These are phyloP conservation scores for Forficula auricularia DNA, from an alignment of 1,140 invertebrate species.

Conservation along the genomic window DNA sequence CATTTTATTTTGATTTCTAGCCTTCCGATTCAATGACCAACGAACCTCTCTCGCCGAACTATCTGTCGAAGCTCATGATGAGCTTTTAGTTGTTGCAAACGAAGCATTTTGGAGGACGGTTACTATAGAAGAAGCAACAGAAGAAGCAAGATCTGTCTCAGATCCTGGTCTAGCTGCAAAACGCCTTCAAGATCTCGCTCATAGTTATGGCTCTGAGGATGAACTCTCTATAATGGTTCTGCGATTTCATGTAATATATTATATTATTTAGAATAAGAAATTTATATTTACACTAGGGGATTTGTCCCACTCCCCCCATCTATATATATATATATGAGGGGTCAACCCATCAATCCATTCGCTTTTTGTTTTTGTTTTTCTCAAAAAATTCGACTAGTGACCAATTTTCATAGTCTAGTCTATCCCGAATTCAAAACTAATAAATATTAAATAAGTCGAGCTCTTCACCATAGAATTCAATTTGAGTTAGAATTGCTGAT, in stretches of 20 bases:
- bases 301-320: not conserved
- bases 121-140: slow-evolving; percentile 49
- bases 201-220: slow-evolving; percentile 62
- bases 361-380: no score
- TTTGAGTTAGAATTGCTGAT: no score
- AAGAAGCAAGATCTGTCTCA: slow-evolving; percentile 52
- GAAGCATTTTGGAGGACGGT: slow-evolving; percentile 58
- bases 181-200: slow-evolving; percentile 58
- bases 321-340: no score
- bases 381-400: no score
- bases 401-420: no score
- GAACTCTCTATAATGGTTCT: slow-evolving; percentile 63
- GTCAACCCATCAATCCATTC: no score
- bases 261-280: not conserved
- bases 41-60: slow-evolving; percentile 56
- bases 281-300: not conserved
- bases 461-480: no score
- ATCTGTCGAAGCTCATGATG: slow-evolving; percentile 55
- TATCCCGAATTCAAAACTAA: no score
- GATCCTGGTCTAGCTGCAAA: slow-evolving; percentile 63
- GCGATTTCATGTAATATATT: slow-evolving; percentile 27
- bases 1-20: no score
- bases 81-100: slow-evolving; percentile 63
- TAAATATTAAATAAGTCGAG: no score
- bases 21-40: no score